phyloP scores from a whole-genome alignment of 2,888 invertebrate species.

The Exocentrus adspersus region DNA sequence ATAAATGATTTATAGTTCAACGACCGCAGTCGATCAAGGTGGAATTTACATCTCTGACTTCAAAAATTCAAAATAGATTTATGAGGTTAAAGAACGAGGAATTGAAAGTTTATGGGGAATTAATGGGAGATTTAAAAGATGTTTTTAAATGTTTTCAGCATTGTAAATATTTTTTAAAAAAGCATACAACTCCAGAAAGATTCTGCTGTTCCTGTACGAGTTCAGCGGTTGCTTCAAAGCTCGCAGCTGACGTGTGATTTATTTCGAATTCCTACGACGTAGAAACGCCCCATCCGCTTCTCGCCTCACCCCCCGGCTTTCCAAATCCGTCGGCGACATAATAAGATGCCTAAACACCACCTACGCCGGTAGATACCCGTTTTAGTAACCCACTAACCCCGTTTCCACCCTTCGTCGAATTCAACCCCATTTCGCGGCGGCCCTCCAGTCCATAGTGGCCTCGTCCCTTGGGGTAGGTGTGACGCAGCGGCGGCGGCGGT shows the following conservation, averaged over 20 bases:
- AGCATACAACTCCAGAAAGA: too few relatives aligned
- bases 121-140: too few relatives aligned
- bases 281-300: neutral
- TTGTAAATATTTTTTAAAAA: too few relatives aligned
- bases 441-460: conserved; percentile 22
- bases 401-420: conserved; percentile 10
- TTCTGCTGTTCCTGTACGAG: neutral
- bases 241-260: neutral
- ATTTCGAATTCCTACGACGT: neutral
- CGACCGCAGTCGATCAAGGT: too few relatives aligned
- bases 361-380: conserved; percentile 4
- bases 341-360: conserved; percentile 4
- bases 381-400: conserved; percentile 23
- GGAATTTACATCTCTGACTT: too few relatives aligned
- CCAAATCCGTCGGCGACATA: neutral
- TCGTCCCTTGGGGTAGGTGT: conserved; percentile 30
- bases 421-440: conserved; percentile 4
- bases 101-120: too few relatives aligned
- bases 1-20: too few relatives aligned
- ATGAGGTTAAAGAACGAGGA: too few relatives aligned
- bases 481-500: conserved; percentile 43
- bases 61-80: too few relatives aligned
- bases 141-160: too few relatives aligned
- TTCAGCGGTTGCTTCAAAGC: too few relatives aligned
- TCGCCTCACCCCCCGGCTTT: neutral